Conservation (phyloP, 2,797 vertebrate species). For the Dipus sagitta region DNA sequence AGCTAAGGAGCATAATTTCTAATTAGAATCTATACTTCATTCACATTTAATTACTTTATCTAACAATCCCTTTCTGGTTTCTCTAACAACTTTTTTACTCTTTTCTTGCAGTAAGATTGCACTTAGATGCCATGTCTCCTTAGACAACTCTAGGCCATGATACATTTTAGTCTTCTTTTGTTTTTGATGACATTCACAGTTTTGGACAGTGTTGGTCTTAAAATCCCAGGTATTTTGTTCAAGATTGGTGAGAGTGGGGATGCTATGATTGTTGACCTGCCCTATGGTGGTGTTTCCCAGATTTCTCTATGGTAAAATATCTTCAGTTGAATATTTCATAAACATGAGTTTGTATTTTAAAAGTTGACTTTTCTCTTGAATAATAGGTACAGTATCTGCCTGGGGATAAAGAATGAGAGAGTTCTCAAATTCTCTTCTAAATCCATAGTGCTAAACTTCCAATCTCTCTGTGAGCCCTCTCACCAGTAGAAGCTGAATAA, state of each 20-base stretch:
- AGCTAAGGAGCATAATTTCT: constrained; percentile 11
- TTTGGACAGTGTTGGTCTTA: background rate
- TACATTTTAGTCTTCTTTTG: constrained; percentile 5
- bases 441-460: background rate
- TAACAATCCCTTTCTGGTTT: background rate
- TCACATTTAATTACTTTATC: background rate
- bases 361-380: background rate
- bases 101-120: background rate
- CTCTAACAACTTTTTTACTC: background rate
- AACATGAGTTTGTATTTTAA: background rate
- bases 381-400: background rate
- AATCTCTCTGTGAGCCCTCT: background rate
- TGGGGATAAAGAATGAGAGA: background rate
- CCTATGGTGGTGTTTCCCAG: background rate
- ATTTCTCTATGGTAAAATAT: background rate
- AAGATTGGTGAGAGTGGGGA: background rate
- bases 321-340: constrained; percentile 8
- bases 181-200: background rate
- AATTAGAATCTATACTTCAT: constrained; percentile 44
- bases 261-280: too few relatives aligned
- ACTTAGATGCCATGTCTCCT: background rate
- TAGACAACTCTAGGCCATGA: background rate
- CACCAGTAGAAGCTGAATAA: constrained; percentile 11
- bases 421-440: background rate
- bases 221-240: background rate